These are phyloP conservation scores for Oscheius sp. DNA, from an alignment of 2,888 invertebrate species.

Conservation along the genomic window DNA sequence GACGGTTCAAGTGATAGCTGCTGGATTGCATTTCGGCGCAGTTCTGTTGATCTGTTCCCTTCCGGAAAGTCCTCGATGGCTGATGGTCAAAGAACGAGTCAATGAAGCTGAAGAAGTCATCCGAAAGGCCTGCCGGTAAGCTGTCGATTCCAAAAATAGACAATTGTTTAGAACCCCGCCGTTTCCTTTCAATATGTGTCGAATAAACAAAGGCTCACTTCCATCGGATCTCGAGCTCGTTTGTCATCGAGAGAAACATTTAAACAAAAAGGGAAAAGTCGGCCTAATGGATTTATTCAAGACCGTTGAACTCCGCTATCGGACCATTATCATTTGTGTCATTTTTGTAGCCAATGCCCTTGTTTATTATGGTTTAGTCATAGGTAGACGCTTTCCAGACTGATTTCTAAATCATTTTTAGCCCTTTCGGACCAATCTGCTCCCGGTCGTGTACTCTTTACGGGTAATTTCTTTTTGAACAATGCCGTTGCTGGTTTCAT, in stretches of 20 bases:
- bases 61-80: slow-evolving; percentile 72
- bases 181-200: slow-evolving; percentile 70
- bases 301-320: slow-evolving; percentile 54
- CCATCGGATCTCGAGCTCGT: slow-evolving; percentile 72
- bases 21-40: slow-evolving; percentile 69
- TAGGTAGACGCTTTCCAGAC: slow-evolving; percentile 50
- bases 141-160: slow-evolving; percentile 5
- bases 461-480: slow-evolving; percentile 72
- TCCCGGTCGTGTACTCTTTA: slow-evolving; percentile 70
- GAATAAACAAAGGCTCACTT: slow-evolving; percentile 67
- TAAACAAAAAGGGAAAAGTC: slow-evolving; percentile 54
- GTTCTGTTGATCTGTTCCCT: slow-evolving; percentile 71
- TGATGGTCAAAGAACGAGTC: slow-evolving; percentile 71
- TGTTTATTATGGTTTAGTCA: slow-evolving; percentile 73
- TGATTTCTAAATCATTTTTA: slow-evolving; percentile 28
- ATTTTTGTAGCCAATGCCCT: slow-evolving; percentile 73
- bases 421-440: slow-evolving; percentile 72
- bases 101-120: slow-evolving; percentile 72
- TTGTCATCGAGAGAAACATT: slow-evolving; percentile 67
- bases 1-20: slow-evolving; percentile 71
- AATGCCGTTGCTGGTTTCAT: slow-evolving; percentile 71
- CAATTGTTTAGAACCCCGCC: slow-evolving; percentile 62
- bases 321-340: slow-evolving; percentile 69
- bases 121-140: slow-evolving; percentile 68
- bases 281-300: slow-evolving; percentile 50